Percentiles rank a stretch among this genome's conserved stretches.
phyloP scores from a whole-genome alignment of 2,113 vertebrate genomes.

The Holacanthus passer region DNA sequence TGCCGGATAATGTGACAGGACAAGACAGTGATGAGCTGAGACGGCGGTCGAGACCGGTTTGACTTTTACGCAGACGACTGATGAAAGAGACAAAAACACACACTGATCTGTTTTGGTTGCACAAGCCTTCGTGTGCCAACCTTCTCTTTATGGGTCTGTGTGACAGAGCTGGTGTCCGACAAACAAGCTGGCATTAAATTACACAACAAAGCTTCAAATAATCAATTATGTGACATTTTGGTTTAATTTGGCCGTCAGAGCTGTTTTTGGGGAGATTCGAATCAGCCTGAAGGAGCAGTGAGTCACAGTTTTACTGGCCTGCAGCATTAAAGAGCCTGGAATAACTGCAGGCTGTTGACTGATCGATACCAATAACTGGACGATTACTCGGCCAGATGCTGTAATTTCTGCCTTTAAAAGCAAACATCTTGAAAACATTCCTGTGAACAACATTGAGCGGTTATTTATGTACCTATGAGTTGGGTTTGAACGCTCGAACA shows the following conservation, averaged over 20 bases:
- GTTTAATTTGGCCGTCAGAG: conserved; percentile 28
- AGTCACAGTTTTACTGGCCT: conserved; percentile 6
- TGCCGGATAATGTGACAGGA: conserved; percentile 71
- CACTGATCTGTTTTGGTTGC: conserved; percentile 16
- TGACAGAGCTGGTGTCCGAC: conserved; percentile 23
- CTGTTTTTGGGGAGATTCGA: conserved; percentile 1
- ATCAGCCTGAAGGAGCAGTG: conserved; percentile 19
- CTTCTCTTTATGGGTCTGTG: background rate
- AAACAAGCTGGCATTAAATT: conserved; percentile 40
- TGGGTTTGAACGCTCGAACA: background rate
- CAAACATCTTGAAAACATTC: background rate
- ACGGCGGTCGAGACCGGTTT: conserved; percentile 9
- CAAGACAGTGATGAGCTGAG: conserved; percentile 69
- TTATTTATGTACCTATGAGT: background rate
- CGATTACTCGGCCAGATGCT: background rate
- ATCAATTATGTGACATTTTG: conserved; percentile 61
- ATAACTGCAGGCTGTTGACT: background rate
- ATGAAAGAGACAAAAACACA: conserved; percentile 55
- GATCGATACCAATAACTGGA: conserved; percentile 13
- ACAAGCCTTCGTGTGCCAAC: background rate
- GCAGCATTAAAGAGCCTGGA: conserved; percentile 1
- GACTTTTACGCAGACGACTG: conserved; percentile 39
- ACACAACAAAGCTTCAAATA: conserved; percentile 19
- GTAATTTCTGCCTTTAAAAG: background rate
- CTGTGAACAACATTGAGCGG: background rate